Conservation (phyloP, 1,140 invertebrate species). For the Papilio aristodemus region DNA sequence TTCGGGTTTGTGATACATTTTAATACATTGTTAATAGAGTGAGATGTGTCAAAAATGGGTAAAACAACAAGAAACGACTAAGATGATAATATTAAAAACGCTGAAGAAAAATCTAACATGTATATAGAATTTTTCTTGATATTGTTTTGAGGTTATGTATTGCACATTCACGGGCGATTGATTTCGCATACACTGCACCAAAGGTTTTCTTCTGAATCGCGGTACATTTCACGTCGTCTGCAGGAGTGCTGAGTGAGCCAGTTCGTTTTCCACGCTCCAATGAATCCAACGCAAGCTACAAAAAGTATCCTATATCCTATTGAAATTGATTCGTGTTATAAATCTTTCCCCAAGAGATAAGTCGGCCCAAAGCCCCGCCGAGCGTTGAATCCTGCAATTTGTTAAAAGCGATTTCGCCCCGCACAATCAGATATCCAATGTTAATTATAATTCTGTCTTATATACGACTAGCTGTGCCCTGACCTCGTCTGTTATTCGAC, state of each 20-base stretch:
- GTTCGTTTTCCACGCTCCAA: conserved; percentile 8
- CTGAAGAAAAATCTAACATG: too few relatives aligned
- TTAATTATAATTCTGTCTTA: neutral
- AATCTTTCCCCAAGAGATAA: conserved; percentile 8
- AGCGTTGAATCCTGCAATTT: conserved; percentile 19
- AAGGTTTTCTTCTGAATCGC: neutral
- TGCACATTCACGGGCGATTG: too few relatives aligned
- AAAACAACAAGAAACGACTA: too few relatives aligned
- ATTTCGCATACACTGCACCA: too few relatives aligned
- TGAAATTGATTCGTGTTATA: conserved; percentile 13
- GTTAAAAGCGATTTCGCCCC: conserved; percentile 12
- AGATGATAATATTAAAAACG: too few relatives aligned
- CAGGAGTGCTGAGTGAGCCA: neutral
- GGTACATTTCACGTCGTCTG: neutral
- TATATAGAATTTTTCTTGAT: too few relatives aligned
- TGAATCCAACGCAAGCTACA: neutral
- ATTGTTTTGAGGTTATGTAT: too few relatives aligned
- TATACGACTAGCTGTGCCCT: neutral
- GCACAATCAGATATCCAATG: neutral
- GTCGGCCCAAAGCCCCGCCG: neutral
- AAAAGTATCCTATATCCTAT: conserved; percentile 1
- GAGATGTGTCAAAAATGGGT: too few relatives aligned
- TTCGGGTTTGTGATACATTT: too few relatives aligned
- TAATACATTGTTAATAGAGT: too few relatives aligned
- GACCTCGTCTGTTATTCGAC: too few relatives aligned